Evolutionary conservation across 2,797 vertebrate species (phyloP), one percentile per base, ranked within the genome.

Genomic region (Valencia hispanica): DNA sequence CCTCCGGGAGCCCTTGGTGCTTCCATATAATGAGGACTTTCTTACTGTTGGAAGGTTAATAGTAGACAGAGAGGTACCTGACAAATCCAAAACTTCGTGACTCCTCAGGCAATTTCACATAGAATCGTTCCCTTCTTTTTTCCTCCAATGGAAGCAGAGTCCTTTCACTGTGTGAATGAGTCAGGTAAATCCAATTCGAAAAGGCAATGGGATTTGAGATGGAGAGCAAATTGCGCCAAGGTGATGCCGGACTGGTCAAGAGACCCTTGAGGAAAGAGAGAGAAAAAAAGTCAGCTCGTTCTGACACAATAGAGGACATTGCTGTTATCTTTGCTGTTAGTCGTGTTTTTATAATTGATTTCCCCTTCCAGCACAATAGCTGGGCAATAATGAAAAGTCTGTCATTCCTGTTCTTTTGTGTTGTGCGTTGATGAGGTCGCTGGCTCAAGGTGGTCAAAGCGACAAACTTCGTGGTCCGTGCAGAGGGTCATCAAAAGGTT

Each of bases 321-420:
- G 82, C 89, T 93, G 94, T 96, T 95, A 94, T 94, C 89, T 92
- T 91, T 92, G 89, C 94, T 93, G 93, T 95, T 95, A 94, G 93
- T 93, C 91, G 86, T 95, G 93, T 94, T 95, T 95, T 94, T 94
- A 94, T 95, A 95, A 96, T 96, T 95, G 94, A 95, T 95, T 94
- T 95, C 93, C 90, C 89, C 88, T 90, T 83, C 73, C 22, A 79
- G 91, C 90, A 95, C 95, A 95, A 95, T 93, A 86, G 93, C 84
- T 70, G 82, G 85, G 88, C 93, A 93, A 93, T 94, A 92, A 94
- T 92, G 93, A 94, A 94, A 95, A 94, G 88, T 79, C 94, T 92
- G 93, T 94, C 91, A 92, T 91, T 94, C 91, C 93, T 91, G 87
- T 88, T 90, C 89, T 87, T 95, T 95, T 95, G 95, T 95, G 94